Evolutionary conservation across 2,797 vertebrate genomes (phyloP).

Genomic region (Rhincodon typus): DNA sequence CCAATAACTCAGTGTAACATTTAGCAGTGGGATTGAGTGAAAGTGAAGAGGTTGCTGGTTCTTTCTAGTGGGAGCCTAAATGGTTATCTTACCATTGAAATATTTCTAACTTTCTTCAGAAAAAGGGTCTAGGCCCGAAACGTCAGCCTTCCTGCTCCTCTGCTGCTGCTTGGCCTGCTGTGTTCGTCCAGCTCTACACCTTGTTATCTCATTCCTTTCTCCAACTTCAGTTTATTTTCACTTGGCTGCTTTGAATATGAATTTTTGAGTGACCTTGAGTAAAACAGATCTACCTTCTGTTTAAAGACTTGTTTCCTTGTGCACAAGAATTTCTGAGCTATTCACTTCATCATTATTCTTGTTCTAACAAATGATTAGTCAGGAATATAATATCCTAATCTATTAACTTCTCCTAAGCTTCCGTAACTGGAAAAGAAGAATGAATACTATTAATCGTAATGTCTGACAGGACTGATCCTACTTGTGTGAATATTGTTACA

Average conservation of each 20-base stretch:
- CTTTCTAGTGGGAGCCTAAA: neutral
- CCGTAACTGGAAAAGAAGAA: neutral
- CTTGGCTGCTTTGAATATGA: conserved; percentile 8
- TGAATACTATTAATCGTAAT: neutral
- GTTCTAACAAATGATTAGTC: neutral
- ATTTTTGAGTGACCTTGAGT: neutral
- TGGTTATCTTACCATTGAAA: conserved; percentile 7
- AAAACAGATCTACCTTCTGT: neutral
- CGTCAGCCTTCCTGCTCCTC: too few relatives aligned
- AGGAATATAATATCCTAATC: neutral
- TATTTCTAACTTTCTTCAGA: too few relatives aligned
- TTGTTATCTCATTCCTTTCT: too few relatives aligned
- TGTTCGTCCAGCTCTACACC: too few relatives aligned
- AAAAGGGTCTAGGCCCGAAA: too few relatives aligned
- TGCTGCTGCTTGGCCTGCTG: too few relatives aligned
- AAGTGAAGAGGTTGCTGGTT: neutral
- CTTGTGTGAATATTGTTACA: neutral
- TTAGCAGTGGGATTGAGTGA: neutral
- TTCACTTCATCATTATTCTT: neutral
- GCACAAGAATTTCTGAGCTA: neutral
- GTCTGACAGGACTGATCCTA: neutral
- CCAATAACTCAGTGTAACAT: neutral
- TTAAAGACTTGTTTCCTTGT: neutral
- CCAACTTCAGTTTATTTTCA: neutral
- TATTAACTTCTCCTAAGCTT: neutral